Evolutionary conservation across 1,140 invertebrate genomes (phyloP).

Genomic region (Drosophila tropicalis): DNA sequence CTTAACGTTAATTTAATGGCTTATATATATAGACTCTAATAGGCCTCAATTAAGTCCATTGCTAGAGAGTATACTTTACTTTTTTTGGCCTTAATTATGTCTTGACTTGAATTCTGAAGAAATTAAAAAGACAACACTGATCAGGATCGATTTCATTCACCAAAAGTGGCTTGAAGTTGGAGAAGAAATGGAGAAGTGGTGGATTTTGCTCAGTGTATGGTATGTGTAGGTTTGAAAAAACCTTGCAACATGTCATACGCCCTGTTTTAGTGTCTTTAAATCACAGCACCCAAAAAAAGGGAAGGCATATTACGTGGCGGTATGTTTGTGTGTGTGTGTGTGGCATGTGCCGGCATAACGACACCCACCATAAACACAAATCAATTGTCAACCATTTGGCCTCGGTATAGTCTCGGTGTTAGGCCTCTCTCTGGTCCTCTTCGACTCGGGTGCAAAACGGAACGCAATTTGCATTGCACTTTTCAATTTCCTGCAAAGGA

Average conservation of each 20-base stretch:
- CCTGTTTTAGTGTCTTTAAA: conserved; percentile 72
- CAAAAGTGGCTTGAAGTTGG: too few relatives aligned
- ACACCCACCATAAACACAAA: conserved; percentile 75
- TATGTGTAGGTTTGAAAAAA: neutral
- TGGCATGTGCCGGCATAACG: conserved; percentile 21
- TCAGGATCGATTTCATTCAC: too few relatives aligned
- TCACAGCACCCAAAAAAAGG: conserved; percentile 62
- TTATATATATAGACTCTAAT: too few relatives aligned
- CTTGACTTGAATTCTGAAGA: too few relatives aligned
- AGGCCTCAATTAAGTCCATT: too few relatives aligned
- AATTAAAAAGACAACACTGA: too few relatives aligned
- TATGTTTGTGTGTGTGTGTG: conserved; percentile 7
- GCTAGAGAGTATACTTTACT: too few relatives aligned
- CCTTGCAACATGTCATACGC: conserved; percentile 27
- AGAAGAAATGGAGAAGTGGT: too few relatives aligned
- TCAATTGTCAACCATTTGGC: conserved; percentile 76
- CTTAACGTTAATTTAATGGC: too few relatives aligned
- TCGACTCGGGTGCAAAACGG: conserved; percentile 34
- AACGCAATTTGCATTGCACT: conserved; percentile 79
- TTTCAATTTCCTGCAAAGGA: conserved; percentile 77
- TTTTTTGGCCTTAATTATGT: too few relatives aligned
- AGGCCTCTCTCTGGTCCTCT: neutral
- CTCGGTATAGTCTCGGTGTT: neutral
- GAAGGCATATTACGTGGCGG: conserved; percentile 59
- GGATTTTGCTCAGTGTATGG: neutral